phyloP scores from a whole-genome alignment of 2,113 vertebrate genomes.

The Chaenogobius annularis region DNA sequence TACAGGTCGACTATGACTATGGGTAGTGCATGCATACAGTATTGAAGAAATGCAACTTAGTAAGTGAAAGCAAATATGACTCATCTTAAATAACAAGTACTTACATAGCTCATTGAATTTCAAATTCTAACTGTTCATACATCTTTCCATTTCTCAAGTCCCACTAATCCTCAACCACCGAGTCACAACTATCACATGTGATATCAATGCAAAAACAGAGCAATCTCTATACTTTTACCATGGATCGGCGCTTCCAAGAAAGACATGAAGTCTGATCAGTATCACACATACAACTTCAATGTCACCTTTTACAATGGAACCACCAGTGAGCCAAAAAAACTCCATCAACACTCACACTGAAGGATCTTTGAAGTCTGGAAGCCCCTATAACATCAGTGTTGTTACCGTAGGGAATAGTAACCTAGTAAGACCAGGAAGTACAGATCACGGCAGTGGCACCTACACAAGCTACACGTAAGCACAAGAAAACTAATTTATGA shows the following conservation, averaged over 20 bases:
- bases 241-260: slow-evolving; percentile 54
- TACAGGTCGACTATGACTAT: too few species aligned
- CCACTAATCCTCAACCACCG: too few species aligned
- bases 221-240: slow-evolving; percentile 53
- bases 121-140: too few species aligned
- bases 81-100: too few species aligned
- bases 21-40: too few species aligned
- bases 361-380: slow-evolving; percentile 50
- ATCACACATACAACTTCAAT: slow-evolving; percentile 53
- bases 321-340: neutral
- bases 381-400: slow-evolving; percentile 46
- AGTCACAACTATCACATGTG: too few species aligned
- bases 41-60: too few species aligned
- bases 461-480: slow-evolving; percentile 59
- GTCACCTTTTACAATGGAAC: neutral
- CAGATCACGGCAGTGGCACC: neutral
- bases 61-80: too few species aligned
- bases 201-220: slow-evolving; percentile 38
- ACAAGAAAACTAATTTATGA: neutral
- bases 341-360: too few species aligned
- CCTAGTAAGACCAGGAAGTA: slow-evolving; percentile 44
- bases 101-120: too few species aligned
- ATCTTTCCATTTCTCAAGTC: too few species aligned
- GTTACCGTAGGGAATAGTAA: slow-evolving; percentile 41
- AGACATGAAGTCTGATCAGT: slow-evolving; percentile 33